Conservation (phyloP, 2,888 invertebrate species). For the Dasysyrphus albostriatus region DNA sequence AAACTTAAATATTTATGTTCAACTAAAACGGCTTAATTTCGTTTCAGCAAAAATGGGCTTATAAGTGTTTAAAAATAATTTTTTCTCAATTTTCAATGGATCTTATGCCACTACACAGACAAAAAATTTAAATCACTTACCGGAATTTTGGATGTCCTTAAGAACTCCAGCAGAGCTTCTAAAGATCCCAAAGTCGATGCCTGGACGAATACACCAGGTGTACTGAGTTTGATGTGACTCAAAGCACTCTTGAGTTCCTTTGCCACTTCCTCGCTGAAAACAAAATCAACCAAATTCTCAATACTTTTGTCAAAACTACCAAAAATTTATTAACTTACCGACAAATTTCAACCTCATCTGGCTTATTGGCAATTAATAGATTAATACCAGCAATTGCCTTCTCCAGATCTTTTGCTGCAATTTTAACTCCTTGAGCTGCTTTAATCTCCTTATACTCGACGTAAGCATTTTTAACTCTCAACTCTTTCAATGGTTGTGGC, state of each 20-base stretch:
- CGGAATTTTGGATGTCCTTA: conserved; percentile 96
- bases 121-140: conserved; percentile 86
- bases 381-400: conserved; percentile 98
- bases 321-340: conserved; percentile 84
- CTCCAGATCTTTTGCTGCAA: conserved; percentile 98
- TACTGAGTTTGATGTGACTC: conserved; percentile 95
- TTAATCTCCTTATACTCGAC: conserved; percentile 96
- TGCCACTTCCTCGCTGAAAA: conserved; percentile 91
- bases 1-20: no score
- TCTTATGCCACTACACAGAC: not conserved
- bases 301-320: not conserved
- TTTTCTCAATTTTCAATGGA: no score
- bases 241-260: conserved; percentile 94
- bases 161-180: conserved; percentile 97
- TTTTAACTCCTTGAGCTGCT: conserved; percentile 99
- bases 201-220: conserved; percentile 99
- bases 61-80: no score
- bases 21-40: no score
- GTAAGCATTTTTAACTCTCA: conserved; percentile 98
- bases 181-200: conserved; percentile 99
- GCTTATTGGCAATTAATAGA: conserved; percentile 94
- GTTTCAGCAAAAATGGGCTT: no score
- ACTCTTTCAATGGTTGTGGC: conserved; percentile 99
- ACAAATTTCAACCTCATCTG: conserved; percentile 96
- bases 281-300: not conserved